Evolutionary conservation across 1,140 invertebrate species (phyloP), one percentile per base, ranked within the genome.

Genomic region (Philopotamus ludificatus): DNA sequence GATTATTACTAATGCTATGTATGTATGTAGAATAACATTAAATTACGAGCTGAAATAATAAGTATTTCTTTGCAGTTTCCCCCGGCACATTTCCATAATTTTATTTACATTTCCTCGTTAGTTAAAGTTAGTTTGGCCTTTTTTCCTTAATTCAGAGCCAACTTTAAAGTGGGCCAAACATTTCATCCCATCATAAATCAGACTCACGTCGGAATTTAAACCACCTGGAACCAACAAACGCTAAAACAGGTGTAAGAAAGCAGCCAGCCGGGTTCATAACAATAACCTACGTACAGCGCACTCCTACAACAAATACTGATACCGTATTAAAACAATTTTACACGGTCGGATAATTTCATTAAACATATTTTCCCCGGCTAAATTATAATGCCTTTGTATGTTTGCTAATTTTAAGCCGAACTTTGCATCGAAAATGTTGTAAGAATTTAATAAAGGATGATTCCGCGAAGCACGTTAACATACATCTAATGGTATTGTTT

Each of bases 171-270:
- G 4, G 12, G 28, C 28, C 28, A 34, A 7, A 34, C 4, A 34
- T 34, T n/a, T n/a, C n/a, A 34, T 34, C n/a, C 22, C 21, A 15
- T 22, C 22, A 53, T 53, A 53, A 53, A 53, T 53, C 50, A 53
- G 50, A 53, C 15, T 53, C 50, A 25, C 12, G 50, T 22, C 10
- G 28, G 50, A 53, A 22, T 53, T 22, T 22, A 53, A 53, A 25
- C 50, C 50, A 53, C 50, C 50, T 53, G 50, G 50, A 53, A 53
- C 50, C 28, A 53, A 53, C 50, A 22, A 25, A 21, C 50, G 20
- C 50, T 53, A 26, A 26, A 53, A 12, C 15, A 53, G 50, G 12
- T 4, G 12, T 34, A 4, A 34, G 4, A 34, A 34, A 34, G 28
- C 4, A 34, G n/a, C n/a, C n/a, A n/a, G n/a, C n/a, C n/a, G n/a